Evolutionary conservation across 2,888 invertebrate species (phyloP).

Genomic region (Habrosyne pyritoides): DNA sequence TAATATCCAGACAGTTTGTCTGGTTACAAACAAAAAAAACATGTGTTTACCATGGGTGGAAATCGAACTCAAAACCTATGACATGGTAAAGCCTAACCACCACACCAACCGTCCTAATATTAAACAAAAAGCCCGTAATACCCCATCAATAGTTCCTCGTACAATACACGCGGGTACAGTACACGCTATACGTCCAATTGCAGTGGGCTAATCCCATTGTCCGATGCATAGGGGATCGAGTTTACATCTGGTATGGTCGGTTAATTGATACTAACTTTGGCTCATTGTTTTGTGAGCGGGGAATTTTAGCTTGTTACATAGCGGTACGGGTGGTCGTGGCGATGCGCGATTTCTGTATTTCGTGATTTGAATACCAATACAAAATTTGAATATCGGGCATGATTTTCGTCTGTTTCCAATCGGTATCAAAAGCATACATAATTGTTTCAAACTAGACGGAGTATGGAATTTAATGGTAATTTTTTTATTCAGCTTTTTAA

Average conservation of each 20-base stretch:
- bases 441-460: no score
- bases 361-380: slow-evolving; percentile 6
- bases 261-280: slow-evolving; percentile 22
- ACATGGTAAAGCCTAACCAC: no score
- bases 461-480: no score
- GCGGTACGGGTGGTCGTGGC: background rate
- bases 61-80: no score
- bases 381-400: slow-evolving; percentile 5
- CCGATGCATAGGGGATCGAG: slow-evolving; percentile 19
- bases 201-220: slow-evolving; percentile 27
- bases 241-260: slow-evolving; percentile 19
- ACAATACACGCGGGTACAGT: slow-evolving; percentile 18
- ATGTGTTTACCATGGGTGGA: no score
- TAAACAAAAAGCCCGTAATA: background rate
- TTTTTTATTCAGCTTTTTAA: no score
- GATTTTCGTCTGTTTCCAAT: no score
- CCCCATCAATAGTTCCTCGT: slow-evolving; percentile 26
- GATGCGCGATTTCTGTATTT: background rate
- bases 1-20: no score
- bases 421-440: no score
- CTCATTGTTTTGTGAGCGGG: slow-evolving; percentile 20
- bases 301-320: slow-evolving; percentile 3
- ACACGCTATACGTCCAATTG: slow-evolving; percentile 38
- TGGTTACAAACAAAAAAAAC: no score
- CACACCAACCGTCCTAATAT: no score